These are phyloP conservation scores for Ephialtes manifestator DNA, from an alignment of 2,888 invertebrate genomes.

Conservation along the genomic window DNA sequence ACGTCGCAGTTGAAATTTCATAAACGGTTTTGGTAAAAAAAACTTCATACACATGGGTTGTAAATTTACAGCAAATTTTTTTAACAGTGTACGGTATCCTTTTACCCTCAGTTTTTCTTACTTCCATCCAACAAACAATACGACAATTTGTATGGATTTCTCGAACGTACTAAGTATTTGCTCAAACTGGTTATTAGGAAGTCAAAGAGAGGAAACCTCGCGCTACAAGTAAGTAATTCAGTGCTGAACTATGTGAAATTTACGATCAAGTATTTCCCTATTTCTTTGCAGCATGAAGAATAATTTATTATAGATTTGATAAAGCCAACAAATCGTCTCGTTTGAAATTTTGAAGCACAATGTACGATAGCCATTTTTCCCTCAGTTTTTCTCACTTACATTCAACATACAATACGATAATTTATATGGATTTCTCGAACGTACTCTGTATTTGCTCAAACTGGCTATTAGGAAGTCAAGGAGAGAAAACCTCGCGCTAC, in stretches of 20 bases:
- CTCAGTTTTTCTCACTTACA: too few species aligned
- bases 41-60: too few species aligned
- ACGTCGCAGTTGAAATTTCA: too few species aligned
- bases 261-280: constrained; percentile 26
- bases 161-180: constrained; percentile 47
- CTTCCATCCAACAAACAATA: constrained; percentile 50
- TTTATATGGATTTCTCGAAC: too few species aligned
- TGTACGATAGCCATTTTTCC: too few species aligned
- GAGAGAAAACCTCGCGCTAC: constrained; percentile 17
- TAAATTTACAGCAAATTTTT: too few species aligned
- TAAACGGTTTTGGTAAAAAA: too few species aligned
- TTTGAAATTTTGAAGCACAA: too few species aligned
- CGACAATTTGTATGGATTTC: constrained; percentile 83
- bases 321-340: too few species aligned
- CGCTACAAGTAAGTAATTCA: constrained; percentile 26
- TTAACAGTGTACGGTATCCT: background rate
- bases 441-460: constrained; percentile 48
- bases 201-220: constrained; percentile 31
- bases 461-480: constrained; percentile 48
- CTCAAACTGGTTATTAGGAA: constrained; percentile 50
- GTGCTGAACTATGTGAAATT: constrained; percentile 14
- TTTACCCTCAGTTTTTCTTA: constrained; percentile 5
- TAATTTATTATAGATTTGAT: too few species aligned
- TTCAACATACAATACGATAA: too few species aligned
- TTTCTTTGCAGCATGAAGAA: too few species aligned